These are phyloP conservation scores for Druon quercuslanigerum DNA, from an alignment of 1,140 invertebrate genomes.

Conservation along the genomic window DNA sequence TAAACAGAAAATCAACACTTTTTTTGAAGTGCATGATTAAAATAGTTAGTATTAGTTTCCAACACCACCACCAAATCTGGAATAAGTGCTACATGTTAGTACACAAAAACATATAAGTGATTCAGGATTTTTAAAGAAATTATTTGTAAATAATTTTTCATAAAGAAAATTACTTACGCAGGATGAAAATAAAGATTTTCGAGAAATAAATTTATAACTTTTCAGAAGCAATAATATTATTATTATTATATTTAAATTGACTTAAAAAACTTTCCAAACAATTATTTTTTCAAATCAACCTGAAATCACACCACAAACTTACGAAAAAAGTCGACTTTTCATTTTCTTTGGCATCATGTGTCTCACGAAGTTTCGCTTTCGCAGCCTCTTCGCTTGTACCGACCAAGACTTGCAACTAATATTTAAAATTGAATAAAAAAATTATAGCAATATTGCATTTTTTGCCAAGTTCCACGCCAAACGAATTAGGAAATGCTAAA, in stretches of 20 bases:
- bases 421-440: slow-evolving; percentile 48
- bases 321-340: slow-evolving; percentile 62
- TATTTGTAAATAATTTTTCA: too few relatives aligned
- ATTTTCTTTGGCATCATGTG: slow-evolving; percentile 36
- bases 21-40: slow-evolving; percentile 27
- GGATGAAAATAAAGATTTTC: too few relatives aligned
- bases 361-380: slow-evolving; percentile 57
- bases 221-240: background rate
- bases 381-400: slow-evolving; percentile 48
- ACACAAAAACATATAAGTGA: background rate
- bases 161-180: too few relatives aligned
- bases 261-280: too few relatives aligned
- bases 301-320: slow-evolving; percentile 51
- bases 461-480: slow-evolving; percentile 26
- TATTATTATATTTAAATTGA: too few relatives aligned
- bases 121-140: too few relatives aligned
- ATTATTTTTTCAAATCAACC: background rate
- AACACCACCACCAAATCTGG: slow-evolving; percentile 48
- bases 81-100: slow-evolving; percentile 42
- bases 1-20: slow-evolving; percentile 37
- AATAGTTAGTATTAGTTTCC: slow-evolving; percentile 39
- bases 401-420: slow-evolving; percentile 60
- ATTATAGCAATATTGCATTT: slow-evolving; percentile 11
- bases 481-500: too few relatives aligned
- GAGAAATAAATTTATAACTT: background rate